Evolutionary conservation across 2,888 invertebrate species (phyloP).

Genomic region (Orthosia gracilis): DNA sequence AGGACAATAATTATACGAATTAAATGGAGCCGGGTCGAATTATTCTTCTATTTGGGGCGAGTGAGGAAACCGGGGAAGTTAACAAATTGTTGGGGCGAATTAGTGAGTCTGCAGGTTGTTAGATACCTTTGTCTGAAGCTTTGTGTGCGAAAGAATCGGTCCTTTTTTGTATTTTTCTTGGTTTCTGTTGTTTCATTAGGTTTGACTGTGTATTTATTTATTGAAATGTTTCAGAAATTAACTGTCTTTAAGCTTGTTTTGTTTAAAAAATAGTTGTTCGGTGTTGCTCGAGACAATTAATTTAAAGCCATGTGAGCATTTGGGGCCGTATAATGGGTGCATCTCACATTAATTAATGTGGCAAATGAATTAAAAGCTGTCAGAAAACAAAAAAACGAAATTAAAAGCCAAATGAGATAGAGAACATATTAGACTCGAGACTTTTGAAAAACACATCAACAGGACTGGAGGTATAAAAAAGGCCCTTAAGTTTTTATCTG

Average conservation of each 20-base stretch:
- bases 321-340: no score
- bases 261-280: neutral
- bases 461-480: no score
- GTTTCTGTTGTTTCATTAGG: conserved; percentile 21
- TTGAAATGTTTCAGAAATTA: neutral
- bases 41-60: conserved; percentile 53
- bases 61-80: conserved; percentile 49
- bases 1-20: conserved; percentile 62
- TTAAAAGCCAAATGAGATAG: no score
- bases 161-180: conserved; percentile 11
- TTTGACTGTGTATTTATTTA: conserved; percentile 1
- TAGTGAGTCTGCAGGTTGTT: conserved; percentile 46
- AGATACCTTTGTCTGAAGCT: conserved; percentile 50
- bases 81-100: conserved; percentile 61
- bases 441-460: no score
- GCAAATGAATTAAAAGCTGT: no score
- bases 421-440: no score
- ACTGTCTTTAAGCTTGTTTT: no score
- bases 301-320: neutral
- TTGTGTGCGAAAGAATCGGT: conserved; percentile 23
- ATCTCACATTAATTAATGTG: no score
- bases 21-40: conserved; percentile 54
- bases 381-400: no score
- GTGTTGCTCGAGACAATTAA: no score
- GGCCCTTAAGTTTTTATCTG: no score